phyloP scores from a whole-genome alignment of 2,113 vertebrate species.

The Clarias magur region DNA sequence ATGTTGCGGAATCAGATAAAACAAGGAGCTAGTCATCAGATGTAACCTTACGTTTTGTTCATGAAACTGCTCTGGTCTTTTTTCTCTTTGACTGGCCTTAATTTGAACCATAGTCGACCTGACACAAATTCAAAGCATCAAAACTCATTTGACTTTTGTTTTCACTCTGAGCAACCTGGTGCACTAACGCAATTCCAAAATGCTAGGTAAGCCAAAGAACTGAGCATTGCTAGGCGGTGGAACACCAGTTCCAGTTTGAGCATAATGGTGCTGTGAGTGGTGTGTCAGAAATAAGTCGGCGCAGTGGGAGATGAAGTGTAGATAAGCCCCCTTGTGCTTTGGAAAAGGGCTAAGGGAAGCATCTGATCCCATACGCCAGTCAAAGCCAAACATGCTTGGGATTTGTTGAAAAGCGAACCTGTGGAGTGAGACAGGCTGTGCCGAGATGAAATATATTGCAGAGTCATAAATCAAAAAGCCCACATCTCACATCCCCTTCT shows the following conservation, averaged over 20 bases:
- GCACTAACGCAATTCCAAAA: not conserved
- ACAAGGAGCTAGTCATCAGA: slow-evolving; percentile 17
- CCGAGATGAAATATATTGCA: slow-evolving; percentile 44
- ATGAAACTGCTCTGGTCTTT: slow-evolving; percentile 10
- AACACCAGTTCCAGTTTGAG: not conserved
- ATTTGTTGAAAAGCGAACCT: slow-evolving; percentile 49
- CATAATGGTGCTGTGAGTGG: slow-evolving; percentile 33
- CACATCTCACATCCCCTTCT: slow-evolving; percentile 42
- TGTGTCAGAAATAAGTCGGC: slow-evolving; percentile 25
- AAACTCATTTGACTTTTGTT: slow-evolving; percentile 36
- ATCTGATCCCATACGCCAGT: slow-evolving; percentile 40
- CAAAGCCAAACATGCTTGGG: slow-evolving; percentile 45
- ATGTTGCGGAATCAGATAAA: slow-evolving; percentile 27
- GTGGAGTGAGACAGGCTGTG: slow-evolving; percentile 47
- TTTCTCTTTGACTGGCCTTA: not conserved
- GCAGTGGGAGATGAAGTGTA: slow-evolving; percentile 30
- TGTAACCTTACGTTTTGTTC: slow-evolving; percentile 9
- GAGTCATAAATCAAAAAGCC: slow-evolving; percentile 54
- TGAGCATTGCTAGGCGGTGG: not conserved
- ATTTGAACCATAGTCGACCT: slow-evolving; percentile 1
- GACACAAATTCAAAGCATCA: slow-evolving; percentile 43
- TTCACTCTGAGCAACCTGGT: not conserved
- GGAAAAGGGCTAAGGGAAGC: slow-evolving; percentile 17
- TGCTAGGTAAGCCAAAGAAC: not conserved
- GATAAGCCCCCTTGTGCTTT: slow-evolving; percentile 35